These are phyloP conservation scores for Darevskia mixta DNA, from an alignment of 2,797 vertebrate species.

Conservation along the genomic window DNA sequence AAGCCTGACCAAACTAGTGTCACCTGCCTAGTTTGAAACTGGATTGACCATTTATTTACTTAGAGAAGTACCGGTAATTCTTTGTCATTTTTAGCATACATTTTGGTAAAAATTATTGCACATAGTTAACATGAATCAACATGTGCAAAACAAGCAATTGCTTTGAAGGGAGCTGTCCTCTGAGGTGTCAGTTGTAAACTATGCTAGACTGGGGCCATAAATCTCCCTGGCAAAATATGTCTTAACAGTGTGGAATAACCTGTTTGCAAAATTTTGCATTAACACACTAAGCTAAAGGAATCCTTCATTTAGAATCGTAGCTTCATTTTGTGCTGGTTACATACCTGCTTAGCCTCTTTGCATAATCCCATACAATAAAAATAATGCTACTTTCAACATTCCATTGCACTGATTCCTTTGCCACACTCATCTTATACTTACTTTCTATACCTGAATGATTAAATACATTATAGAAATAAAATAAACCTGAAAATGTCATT, in stretches of 20 bases:
- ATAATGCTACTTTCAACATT: background rate
- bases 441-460: conserved; percentile 8
- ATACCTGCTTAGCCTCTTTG: too few species aligned
- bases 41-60: too few species aligned
- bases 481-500: conserved; percentile 19
- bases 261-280: background rate
- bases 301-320: conserved; percentile 41
- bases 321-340: conserved; percentile 1
- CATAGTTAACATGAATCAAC: background rate
- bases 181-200: background rate
- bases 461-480: conserved; percentile 42
- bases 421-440: background rate
- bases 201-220: background rate
- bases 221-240: background rate
- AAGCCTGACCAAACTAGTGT: background rate
- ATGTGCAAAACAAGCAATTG: background rate
- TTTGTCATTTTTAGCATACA: background rate
- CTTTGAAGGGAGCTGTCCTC: background rate
- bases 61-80: background rate
- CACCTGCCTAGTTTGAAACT: background rate
- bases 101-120: background rate
- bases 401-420: background rate
- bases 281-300: background rate
- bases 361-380: background rate
- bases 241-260: background rate